These are phyloP conservation scores for Beroe forskalii DNA, from an alignment of 37 sponge, comb jelly and placozoan genomes.

Conservation along the genomic window DNA sequence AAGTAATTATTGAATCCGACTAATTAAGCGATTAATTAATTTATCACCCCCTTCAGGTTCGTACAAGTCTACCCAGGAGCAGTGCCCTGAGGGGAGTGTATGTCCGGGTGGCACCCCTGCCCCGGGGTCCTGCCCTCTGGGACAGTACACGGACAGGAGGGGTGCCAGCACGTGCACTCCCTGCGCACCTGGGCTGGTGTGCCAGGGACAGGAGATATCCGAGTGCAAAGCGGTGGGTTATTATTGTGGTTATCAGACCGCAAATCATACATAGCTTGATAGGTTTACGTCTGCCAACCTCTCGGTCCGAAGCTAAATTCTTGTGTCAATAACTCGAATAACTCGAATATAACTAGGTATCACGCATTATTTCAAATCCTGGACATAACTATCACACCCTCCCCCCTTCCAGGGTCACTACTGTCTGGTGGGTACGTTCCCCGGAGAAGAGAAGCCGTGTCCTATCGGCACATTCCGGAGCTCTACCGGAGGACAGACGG, in stretches of 20 bases:
- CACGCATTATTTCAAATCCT: neutral
- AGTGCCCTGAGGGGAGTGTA: conserved; percentile 46
- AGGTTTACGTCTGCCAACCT: too few relatives aligned
- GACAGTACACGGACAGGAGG: conserved; percentile 18
- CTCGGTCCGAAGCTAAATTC: neutral
- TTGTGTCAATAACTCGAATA: neutral
- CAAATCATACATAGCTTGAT: too few relatives aligned
- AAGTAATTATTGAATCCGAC: neutral
- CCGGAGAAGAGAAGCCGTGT: conserved; percentile 26
- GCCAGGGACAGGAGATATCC: neutral
- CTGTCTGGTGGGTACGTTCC: conserved; percentile 63
- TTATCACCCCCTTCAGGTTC: conserved; percentile 48
- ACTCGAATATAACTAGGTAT: neutral
- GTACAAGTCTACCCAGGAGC: neutral
- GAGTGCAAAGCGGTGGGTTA: neutral
- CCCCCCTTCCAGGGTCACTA: conserved; percentile 53
- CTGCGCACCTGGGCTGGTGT: neutral
- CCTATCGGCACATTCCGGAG: conserved; percentile 51
- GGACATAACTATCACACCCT: neutral
- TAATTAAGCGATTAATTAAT: conserved; percentile 1
- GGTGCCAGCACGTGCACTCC: neutral
- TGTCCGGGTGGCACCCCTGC: conserved; percentile 66
- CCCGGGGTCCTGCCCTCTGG: conserved; percentile 19
- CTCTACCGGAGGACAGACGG: neutral
- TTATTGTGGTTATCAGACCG: too few relatives aligned